Evolutionary conservation across 2,888 invertebrate species (phyloP), one percentile per base, ranked within the genome.

Genomic region (Pelosia muscerda): DNA sequence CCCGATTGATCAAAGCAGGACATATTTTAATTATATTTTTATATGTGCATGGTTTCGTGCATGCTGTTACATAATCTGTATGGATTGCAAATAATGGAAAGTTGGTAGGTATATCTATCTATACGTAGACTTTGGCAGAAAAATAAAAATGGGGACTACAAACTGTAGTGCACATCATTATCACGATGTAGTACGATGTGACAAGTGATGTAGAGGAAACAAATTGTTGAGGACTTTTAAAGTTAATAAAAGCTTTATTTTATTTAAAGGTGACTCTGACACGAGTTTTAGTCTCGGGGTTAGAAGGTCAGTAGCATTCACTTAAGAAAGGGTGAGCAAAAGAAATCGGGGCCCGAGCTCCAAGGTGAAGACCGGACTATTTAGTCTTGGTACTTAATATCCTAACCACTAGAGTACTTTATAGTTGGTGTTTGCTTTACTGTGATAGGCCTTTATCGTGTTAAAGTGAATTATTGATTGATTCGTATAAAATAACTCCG

Each of bases 1-100:
- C 78, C 78, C 72, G 72, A 75, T 54, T 63, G 63, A 23, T 62
- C 53, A 62, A 62, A 62, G 31, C 28, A 23, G 22, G 28, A 28
- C 54, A 54, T 34, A 23, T 54, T 54, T 60, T 71, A 74, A 77
- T 77, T 77, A 63, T 77, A 74, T 74, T 71, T 75, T 75, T 73
- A 75, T 74, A 70, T 75, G 79, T 74, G 78, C 69, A 53, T 42
- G 15, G 5, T 15, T 38, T 38, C 6, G 42, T 42, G 34, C 22
- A 34, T 38, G 19, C 19, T 22, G 25, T 59, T 3, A 59, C 15
- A 15, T 34, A 25, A 10, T 10, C 23, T 10, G 1, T 1, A 59
- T 19, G 2, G n/a, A 49, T 8, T 49, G 9, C 8, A n/a, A 19
- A n/a, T 34, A 13, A 4, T 49, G n/a, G 49, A 49, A 49, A 49